phyloP scores from a whole-genome alignment of 2,888 invertebrate genomes.

The Netelia melanura region DNA sequence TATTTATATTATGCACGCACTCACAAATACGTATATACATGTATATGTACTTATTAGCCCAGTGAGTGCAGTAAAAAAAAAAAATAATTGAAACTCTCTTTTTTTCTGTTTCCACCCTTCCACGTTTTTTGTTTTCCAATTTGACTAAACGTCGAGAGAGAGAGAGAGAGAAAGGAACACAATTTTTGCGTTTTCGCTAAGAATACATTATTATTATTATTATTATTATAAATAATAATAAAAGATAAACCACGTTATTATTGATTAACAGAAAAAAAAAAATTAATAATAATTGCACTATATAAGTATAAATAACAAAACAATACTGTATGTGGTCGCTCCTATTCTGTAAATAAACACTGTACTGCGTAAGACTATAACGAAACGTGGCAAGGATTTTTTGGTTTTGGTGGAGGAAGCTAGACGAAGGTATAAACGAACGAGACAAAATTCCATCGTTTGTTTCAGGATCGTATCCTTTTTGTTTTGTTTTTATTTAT shows the following conservation, averaged over 20 bases:
- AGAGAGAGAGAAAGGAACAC: constrained; percentile 13
- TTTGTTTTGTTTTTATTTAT: neutral
- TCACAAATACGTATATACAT: constrained; percentile 43
- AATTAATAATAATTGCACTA: constrained; percentile 82
- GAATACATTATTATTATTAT: constrained; percentile 76
- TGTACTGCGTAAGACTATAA: constrained; percentile 80
- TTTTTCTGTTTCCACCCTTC: neutral
- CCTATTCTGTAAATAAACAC: constrained; percentile 84
- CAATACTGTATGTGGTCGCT: constrained; percentile 83
- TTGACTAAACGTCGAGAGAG: neutral
- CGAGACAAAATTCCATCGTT: neutral
- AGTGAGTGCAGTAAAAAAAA: constrained; percentile 28
- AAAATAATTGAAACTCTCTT: neutral
- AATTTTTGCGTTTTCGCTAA: constrained; percentile 65
- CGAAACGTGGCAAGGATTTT: neutral
- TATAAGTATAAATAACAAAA: constrained; percentile 80
- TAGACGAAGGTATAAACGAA: too few relatives aligned
- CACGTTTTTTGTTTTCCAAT: neutral
- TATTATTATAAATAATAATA: constrained; percentile 62
- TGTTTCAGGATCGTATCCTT: neutral
- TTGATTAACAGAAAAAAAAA: constrained; percentile 76
- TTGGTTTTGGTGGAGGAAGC: neutral
- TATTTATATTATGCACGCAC: constrained; percentile 61
- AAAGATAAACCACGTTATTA: constrained; percentile 70
- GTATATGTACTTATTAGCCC: constrained; percentile 45